Evolutionary conservation across 2,113 vertebrate species (phyloP).

Genomic region (Circaetus cinerascens): DNA sequence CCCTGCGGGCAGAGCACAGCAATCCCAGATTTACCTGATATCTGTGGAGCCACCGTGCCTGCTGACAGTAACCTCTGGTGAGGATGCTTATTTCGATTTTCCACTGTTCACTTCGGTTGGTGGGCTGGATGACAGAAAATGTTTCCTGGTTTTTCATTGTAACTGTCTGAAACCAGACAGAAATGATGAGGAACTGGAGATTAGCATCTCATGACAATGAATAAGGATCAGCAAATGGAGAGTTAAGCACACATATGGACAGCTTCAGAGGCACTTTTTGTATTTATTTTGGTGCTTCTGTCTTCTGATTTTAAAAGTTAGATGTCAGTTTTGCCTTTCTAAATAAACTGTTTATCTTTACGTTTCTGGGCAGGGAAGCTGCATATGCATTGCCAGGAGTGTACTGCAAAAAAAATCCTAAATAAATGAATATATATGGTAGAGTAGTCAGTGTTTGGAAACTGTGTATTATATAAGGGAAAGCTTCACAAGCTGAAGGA

Average conservation of each 20-base stretch:
- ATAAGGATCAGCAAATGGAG: neutral
- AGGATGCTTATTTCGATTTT: neutral
- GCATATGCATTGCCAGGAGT: neutral
- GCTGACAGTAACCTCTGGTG: neutral
- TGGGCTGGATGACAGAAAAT: neutral
- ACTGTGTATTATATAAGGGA: neutral
- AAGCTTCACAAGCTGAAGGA: neutral
- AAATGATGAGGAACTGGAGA: neutral
- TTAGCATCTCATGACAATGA: neutral
- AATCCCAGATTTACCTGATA: neutral
- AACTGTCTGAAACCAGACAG: neutral
- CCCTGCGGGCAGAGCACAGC: fast-evolving
- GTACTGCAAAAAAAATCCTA: neutral
- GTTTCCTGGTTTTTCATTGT: neutral
- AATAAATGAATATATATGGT: neutral
- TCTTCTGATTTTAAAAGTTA: neutral
- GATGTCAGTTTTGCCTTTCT: neutral
- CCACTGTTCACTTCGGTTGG: neutral
- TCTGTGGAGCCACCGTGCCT: neutral
- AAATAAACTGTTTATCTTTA: neutral
- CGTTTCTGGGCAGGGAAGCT: neutral
- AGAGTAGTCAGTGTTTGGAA: neutral
- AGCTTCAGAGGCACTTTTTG: neutral
- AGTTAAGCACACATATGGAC: neutral
- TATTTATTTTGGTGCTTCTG: neutral